Conservation (phyloP, 1,140 invertebrate species). For the Solenopsis fugax region DNA sequence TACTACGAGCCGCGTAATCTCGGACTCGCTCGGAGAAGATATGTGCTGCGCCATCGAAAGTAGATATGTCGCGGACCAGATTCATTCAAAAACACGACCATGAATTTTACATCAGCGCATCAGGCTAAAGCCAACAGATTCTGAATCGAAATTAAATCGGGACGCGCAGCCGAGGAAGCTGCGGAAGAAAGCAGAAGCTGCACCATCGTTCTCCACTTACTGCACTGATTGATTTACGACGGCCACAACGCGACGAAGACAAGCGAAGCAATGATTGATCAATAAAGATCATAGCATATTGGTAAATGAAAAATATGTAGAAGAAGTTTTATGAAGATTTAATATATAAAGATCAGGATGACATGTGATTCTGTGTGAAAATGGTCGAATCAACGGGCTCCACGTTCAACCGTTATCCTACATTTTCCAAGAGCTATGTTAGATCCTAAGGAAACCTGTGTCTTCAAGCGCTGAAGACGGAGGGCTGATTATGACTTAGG, state of each 20-base stretch:
- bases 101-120: slow-evolving; percentile 59
- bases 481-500: too few relatives aligned
- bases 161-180: neutral
- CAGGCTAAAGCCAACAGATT: slow-evolving; percentile 15
- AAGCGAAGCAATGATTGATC: slow-evolving; percentile 47
- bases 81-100: slow-evolving; percentile 30
- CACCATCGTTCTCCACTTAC: slow-evolving; percentile 48
- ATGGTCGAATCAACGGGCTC: too few relatives aligned
- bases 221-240: slow-evolving; percentile 59
- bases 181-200: slow-evolving; percentile 33
- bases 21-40: slow-evolving; percentile 64
- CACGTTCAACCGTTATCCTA: too few relatives aligned
- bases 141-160: slow-evolving; percentile 51
- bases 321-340: slow-evolving; percentile 25
- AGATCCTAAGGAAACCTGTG: too few relatives aligned
- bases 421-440: too few relatives aligned
- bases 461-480: too few relatives aligned
- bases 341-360: neutral
- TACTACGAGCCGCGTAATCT: slow-evolving; percentile 66
- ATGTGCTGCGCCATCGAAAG: slow-evolving; percentile 60
- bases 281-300: neutral
- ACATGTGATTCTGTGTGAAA: too few relatives aligned
- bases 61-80: slow-evolving; percentile 31
- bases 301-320: neutral
- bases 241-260: slow-evolving; percentile 13